Base-by-base conservation (phyloP, 2,113 vertebrate genomes). In the Jaculus jaculus region DNA sequence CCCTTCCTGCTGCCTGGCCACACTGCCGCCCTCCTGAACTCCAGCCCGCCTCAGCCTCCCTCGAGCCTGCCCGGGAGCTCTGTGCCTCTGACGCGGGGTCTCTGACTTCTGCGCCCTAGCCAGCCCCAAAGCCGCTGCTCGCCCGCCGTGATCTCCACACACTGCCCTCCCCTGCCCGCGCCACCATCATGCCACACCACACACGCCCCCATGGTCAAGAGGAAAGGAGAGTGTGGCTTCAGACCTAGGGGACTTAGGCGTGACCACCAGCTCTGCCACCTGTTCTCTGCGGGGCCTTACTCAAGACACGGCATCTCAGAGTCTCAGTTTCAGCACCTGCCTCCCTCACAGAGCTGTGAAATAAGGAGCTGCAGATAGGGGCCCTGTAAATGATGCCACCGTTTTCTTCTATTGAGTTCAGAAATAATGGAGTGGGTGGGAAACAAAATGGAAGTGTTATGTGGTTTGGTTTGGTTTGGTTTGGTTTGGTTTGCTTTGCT, bases 101-200 rank as follows among this genome's bases (percentile, higher is more conserved):
- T 89, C 8, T 58, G 72, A 63, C 18, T 7, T 12, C 23, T 9
- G 3, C 1, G 13, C 9, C n/a, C 39, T 61, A 24, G 4, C n/a
- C 42, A n/a, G 28, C 85, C 87, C 68, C 80, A n/a, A 20, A 61
- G 74, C 42, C 7, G 13, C 24, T 84, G 42, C 75, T 21, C 10
- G 17, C 1, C 18, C 10, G 17, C 1, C 18, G 4, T 15, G 20
- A 10, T n/a, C 39, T 23, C 42, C 28, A 21, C 26, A 0, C 9
- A 42, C 37, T 28, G n/a, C 39, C 11, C 26, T 12, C 60, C 23
- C 34, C 21, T 16, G 39, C 8, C 0, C 9, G 5, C 3, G 11
- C 12, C 73, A n/a, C 37, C 17, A 16, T 8, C 3, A 1, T 0
- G 4, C 11, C 21, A 34, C 0, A 0, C 72, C 69, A 28, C 58